Percentiles rank a stretch among this genome's conserved stretches.
Evolutionary conservation across 2,797 vertebrate species (phyloP).

Genomic region (Lacerta viridis): DNA sequence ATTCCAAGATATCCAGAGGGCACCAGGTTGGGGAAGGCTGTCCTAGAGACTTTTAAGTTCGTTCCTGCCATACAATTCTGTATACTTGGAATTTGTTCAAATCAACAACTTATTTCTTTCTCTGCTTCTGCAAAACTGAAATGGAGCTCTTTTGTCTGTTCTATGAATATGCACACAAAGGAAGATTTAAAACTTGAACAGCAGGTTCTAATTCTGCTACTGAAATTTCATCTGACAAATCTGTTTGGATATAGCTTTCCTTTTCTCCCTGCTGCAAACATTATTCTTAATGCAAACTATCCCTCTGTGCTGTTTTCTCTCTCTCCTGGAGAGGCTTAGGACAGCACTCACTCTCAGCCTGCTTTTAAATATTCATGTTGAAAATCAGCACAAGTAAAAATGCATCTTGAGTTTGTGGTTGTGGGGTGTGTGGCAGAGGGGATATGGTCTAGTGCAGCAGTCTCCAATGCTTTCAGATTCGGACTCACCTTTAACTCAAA

Average conservation of each 20-base stretch:
- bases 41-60: background rate
- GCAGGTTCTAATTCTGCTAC: background rate
- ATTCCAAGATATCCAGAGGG: too few species aligned
- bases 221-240: background rate
- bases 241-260: constrained; percentile 20
- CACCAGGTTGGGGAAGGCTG: too few species aligned
- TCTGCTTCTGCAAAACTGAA: background rate
- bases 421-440: background rate
- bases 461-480: background rate
- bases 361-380: background rate
- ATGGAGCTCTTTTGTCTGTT: background rate
- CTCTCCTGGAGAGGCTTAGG: background rate
- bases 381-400: background rate
- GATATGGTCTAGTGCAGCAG: background rate
- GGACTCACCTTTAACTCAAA: background rate
- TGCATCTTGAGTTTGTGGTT: background rate
- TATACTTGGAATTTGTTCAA: background rate
- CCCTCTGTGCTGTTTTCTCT: background rate
- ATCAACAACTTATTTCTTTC: background rate
- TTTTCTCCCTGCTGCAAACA: background rate
- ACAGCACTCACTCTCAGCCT: background rate
- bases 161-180: background rate
- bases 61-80: background rate
- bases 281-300: background rate
- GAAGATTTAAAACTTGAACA: background rate